Base-by-base conservation (phyloP, 2,888 invertebrate species). In the Tetheella fluctuosa region DNA sequence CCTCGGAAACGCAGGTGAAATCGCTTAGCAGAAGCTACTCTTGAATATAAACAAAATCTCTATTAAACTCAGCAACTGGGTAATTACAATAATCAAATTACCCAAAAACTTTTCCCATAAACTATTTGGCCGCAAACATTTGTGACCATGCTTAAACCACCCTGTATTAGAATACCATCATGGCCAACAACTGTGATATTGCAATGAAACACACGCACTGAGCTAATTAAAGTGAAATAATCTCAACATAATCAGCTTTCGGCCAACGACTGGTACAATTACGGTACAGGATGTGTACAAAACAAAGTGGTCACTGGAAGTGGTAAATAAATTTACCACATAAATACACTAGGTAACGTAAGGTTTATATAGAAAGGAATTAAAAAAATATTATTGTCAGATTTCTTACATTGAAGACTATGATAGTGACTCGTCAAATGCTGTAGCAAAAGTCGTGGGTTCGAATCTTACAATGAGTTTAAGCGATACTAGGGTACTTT, bases 151-250 rank as follows among this genome's bases (percentile, higher is more conserved):
- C 10, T 3, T 48, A 20, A 20, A 20, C 20, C 48, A 48, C 34
- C 37, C 37, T 20, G 20, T 15, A 5, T 1, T 34, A 34, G 7
- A 10, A 34, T 25, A 20, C 20, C 17, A 34, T 20, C 20, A 15
- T n/a, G 12, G 55, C 15, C 23, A 34, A 10, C 48, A 55, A 23
- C 34, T 3, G 8, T n/a, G 17, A 12, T 5, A n/a, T 15, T 34
- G 34, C 17, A 54, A 30, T 17, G 17, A 12, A 54, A 25, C 12
- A 23, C 53, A 53, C 53, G 53, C 30, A 57, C 52, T 54, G 63
- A 63, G 63, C 68, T 66, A 66, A 68, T 70, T 66, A 64, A 65
- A 64, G 57, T 52, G 53, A 57, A 66, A 64, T 65, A 62, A 70
- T 66, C 62, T 62, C 61, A 52, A 56, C 61, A 64, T 64, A 63